A percentile compares a stretch with the other conserved stretches of the same genome.
Conservation (phyloP, 2,797 vertebrate species). For the Sorex maritimensis region DNA sequence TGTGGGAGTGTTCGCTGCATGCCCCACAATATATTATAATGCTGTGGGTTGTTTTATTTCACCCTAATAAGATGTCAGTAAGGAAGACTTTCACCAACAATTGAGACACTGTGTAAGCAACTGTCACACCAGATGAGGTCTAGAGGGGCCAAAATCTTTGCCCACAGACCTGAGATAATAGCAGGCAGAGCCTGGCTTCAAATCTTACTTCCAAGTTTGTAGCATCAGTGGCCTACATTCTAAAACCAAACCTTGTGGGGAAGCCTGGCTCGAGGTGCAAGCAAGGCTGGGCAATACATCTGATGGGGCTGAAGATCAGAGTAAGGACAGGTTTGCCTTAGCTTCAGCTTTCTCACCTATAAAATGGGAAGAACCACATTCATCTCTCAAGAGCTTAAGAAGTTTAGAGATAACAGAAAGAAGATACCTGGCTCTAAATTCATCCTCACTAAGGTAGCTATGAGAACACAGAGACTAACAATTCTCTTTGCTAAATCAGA, state of each 20-base stretch:
- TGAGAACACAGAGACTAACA: not conserved
- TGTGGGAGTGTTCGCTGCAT: not conserved
- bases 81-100: not conserved
- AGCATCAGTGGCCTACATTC: not conserved
- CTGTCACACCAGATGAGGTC: not conserved
- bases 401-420: slow-evolving; percentile 34
- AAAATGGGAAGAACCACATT: not conserved
- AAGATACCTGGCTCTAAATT: not conserved
- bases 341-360: slow-evolving; percentile 43
- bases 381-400: not conserved
- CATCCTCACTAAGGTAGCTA: not conserved
- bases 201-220: slow-evolving; percentile 31
- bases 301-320: not conserved
- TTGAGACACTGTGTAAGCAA: not conserved
- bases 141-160: slow-evolving; percentile 5
- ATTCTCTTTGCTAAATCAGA: not conserved
- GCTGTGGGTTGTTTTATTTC: slow-evolving; percentile 6
- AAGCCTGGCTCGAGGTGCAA: not conserved
- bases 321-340: not conserved
- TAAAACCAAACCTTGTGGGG: slow-evolving; percentile 37
- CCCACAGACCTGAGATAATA: not conserved
- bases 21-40: no score
- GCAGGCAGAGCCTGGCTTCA: not conserved
- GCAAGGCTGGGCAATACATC: not conserved
- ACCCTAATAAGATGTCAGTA: not conserved